A percentile compares a stretch with the other conserved stretches of the same genome.
Evolutionary conservation across 2,888 invertebrate genomes (phyloP).

Genomic region (Lasius platythorax): DNA sequence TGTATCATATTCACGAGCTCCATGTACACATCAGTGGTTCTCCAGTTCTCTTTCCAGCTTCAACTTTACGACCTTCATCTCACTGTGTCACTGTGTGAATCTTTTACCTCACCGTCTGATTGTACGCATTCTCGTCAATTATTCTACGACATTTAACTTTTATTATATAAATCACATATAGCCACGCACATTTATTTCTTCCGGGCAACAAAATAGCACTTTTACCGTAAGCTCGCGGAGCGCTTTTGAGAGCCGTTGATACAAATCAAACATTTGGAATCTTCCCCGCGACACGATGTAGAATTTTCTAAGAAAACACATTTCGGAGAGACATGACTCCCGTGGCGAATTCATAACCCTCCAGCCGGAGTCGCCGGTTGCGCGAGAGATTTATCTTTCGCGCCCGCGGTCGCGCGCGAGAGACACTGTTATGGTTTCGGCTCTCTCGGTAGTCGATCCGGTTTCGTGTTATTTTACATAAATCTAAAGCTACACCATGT

Average conservation of each 20-base stretch:
- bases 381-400: slow-evolving; percentile 59
- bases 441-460: slow-evolving; percentile 35
- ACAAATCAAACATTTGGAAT: slow-evolving; percentile 36
- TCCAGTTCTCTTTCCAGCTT: not conserved
- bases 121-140: not conserved
- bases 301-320: slow-evolving; percentile 58
- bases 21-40: not conserved
- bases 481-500: slow-evolving; percentile 59
- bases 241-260: slow-evolving; percentile 2
- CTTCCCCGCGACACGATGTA: slow-evolving; percentile 3
- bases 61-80: not conserved
- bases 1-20: not conserved
- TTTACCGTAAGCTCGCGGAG: not conserved
- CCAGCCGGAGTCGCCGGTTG: slow-evolving; percentile 53
- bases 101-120: not conserved
- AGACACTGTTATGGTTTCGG: slow-evolving; percentile 72
- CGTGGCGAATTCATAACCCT: slow-evolving; percentile 63
- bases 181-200: not conserved
- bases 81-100: not conserved
- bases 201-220: not conserved
- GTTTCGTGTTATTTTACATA: slow-evolving; percentile 67
- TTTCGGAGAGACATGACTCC: slow-evolving; percentile 55
- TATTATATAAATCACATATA: not conserved
- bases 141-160: not conserved
- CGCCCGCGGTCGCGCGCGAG: slow-evolving; percentile 40